Percentiles rank a stretch among this genome's conserved stretches.
Conservation (phyloP, 2,888 invertebrate genomes). For the Dynastes maya region DNA sequence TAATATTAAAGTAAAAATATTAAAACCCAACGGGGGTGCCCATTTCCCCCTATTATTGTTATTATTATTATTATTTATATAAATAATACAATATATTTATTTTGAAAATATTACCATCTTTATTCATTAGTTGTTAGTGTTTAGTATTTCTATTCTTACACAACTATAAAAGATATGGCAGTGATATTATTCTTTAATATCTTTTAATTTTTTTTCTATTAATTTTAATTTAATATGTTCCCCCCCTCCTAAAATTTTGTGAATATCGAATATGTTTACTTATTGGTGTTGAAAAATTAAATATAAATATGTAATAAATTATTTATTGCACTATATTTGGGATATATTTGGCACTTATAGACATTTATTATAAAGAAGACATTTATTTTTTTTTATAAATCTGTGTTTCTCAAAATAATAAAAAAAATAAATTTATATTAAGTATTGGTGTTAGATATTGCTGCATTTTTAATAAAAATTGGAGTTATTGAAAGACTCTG, state of each 20-base stretch:
- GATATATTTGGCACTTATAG: constrained; percentile 12
- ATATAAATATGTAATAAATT: neutral
- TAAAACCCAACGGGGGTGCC: too few species aligned
- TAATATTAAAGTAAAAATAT: too few species aligned
- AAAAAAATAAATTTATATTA: too few species aligned
- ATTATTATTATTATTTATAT: too few species aligned
- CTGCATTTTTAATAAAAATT: too few species aligned
- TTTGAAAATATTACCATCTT: too few species aligned
- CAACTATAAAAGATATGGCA: constrained; percentile 4
- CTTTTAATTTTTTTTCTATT: neutral
- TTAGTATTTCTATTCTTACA: neutral
- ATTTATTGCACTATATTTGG: neutral
- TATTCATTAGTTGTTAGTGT: too few species aligned
- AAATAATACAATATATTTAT: too few species aligned
- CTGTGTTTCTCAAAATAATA: neutral
- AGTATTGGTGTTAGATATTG: too few species aligned
- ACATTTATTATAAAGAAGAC: neutral
- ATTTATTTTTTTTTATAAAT: neutral
- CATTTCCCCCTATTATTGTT: too few species aligned
- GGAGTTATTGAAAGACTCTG: too few species aligned
- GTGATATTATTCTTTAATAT: constrained; percentile 11
- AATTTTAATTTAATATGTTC: too few species aligned
- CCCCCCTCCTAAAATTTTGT: neutral
- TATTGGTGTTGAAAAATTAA: constrained; percentile 4
- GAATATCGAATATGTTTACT: neutral